Evolutionary conservation across 2,888 invertebrate genomes (phyloP).

Genomic region (Alentia gelatinosa): DNA sequence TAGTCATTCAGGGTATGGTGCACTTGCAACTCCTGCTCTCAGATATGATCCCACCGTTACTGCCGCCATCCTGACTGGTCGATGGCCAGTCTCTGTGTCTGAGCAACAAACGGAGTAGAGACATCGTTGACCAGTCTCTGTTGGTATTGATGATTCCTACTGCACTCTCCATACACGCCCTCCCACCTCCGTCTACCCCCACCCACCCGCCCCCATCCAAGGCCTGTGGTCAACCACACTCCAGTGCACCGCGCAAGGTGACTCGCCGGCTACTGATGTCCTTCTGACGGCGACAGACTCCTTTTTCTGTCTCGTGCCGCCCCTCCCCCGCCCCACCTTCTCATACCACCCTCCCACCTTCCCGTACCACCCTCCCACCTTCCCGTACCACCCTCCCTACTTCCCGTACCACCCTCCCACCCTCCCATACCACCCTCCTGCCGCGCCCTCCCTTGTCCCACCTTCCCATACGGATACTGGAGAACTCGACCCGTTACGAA

Average conservation of each 20-base stretch:
- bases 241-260: background rate
- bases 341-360: too few species aligned
- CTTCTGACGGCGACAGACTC: background rate
- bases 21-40: background rate
- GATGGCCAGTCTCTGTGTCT: background rate
- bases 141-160: background rate
- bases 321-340: background rate
- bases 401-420: background rate
- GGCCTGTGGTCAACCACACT: background rate
- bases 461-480: background rate
- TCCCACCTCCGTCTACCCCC: background rate
- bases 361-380: background rate
- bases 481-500: background rate
- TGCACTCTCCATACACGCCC: background rate
- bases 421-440: background rate
- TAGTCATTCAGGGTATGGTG: background rate
- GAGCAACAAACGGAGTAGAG: background rate
- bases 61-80: background rate
- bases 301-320: background rate
- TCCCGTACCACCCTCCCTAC: background rate
- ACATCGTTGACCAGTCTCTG: background rate
- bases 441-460: background rate
- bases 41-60: background rate
- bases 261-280: background rate
- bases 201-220: background rate